These are phyloP conservation scores for Leptoteleia sp. DNA, from an alignment of 1,140 invertebrate genomes.

Conservation along the genomic window DNA sequence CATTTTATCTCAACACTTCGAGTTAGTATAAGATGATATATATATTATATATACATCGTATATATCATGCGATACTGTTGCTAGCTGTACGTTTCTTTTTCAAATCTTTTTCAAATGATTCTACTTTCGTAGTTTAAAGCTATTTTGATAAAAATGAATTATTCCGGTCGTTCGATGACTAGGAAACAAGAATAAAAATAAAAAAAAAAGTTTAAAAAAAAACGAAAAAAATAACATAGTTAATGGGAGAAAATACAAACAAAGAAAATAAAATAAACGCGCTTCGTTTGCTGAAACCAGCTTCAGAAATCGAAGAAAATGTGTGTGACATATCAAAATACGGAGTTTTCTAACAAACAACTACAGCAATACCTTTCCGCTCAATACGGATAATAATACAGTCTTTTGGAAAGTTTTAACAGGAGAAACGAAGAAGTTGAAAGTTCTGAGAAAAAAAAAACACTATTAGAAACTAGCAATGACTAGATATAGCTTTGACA, in stretches of 20 bases:
- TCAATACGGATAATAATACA: slow-evolving; percentile 76
- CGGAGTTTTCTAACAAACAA: slow-evolving; percentile 72
- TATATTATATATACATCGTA: slow-evolving; percentile 62
- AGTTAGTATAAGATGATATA: slow-evolving; percentile 57
- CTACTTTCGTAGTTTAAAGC: slow-evolving; percentile 67
- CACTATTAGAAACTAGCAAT: slow-evolving; percentile 60
- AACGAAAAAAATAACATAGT: slow-evolving; percentile 22
- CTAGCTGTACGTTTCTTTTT: slow-evolving; percentile 67
- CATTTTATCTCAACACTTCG: slow-evolving; percentile 57
- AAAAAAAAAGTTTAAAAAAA: slow-evolving; percentile 41
- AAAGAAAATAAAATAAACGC: slow-evolving; percentile 46
- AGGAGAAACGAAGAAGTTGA: slow-evolving; percentile 59
- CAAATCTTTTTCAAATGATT: slow-evolving; percentile 68
- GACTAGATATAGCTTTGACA: slow-evolving; percentile 64
- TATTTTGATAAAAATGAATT: slow-evolving; percentile 71
- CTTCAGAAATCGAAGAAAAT: slow-evolving; percentile 62
- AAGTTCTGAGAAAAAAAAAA: slow-evolving; percentile 59
- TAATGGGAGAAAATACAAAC: slow-evolving; percentile 35
- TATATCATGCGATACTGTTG: slow-evolving; percentile 66
- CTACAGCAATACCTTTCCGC: slow-evolving; percentile 77
- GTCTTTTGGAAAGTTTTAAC: slow-evolving; percentile 70
- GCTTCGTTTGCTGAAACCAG: slow-evolving; percentile 63
- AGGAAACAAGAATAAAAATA: slow-evolving; percentile 46
- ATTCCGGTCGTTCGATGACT: slow-evolving; percentile 66
- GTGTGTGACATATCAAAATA: slow-evolving; percentile 78